Evolutionary conservation across 2,797 vertebrate species (phyloP).

Genomic region (Oophaga sylvatica): DNA sequence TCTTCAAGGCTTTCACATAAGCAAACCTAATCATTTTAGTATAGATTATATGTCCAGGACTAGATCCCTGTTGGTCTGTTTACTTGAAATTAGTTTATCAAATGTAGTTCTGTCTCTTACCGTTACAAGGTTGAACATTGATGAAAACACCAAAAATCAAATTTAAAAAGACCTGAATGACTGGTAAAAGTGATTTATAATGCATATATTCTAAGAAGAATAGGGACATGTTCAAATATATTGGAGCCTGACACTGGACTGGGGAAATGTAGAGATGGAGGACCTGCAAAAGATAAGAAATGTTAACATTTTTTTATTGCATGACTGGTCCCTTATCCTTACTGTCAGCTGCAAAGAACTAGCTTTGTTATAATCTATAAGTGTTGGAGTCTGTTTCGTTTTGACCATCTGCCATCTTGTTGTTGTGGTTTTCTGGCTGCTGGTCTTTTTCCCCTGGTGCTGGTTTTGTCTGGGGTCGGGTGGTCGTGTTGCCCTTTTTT

Average conservation of each 20-base stretch:
- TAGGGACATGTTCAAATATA: background rate
- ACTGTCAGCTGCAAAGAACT: background rate
- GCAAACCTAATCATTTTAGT: conserved; percentile 50
- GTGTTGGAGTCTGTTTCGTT: no score
- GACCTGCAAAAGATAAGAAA: background rate
- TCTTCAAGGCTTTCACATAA: conserved; percentile 54
- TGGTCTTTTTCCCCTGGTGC: no score
- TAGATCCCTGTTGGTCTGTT: conserved; percentile 49
- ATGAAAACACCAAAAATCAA: conserved; percentile 48
- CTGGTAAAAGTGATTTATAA: conserved; percentile 11
- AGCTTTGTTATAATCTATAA: background rate
- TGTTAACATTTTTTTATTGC: no score
- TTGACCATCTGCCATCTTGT: no score
- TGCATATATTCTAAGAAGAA: background rate
- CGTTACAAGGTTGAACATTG: conserved; percentile 33
- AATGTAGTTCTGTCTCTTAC: conserved; percentile 55
- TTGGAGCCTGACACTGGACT: background rate
- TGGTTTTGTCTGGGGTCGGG: no score
- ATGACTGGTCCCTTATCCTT: background rate
- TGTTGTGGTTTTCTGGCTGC: no score
- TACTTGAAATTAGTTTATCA: conserved; percentile 56
- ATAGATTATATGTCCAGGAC: conserved; percentile 50
- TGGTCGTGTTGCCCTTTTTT: no score
- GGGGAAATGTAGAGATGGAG: background rate
- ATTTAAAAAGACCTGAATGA: conserved; percentile 36